Conservation (phyloP, 2,797 vertebrate species). For the Poecilia wingei region DNA sequence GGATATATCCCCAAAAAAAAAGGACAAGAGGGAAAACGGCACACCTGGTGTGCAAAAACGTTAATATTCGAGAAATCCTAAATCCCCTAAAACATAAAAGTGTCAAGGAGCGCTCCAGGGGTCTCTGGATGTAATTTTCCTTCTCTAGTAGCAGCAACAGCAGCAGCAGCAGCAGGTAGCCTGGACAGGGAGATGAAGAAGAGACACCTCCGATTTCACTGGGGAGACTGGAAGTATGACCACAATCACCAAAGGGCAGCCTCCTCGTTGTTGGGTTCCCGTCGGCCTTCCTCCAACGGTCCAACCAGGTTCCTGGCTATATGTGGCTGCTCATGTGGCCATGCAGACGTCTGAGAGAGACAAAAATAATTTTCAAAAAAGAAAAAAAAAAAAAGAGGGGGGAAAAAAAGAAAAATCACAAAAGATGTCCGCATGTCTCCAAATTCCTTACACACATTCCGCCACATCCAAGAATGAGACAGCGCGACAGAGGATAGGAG, state of each 20-base stretch:
- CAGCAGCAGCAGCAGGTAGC: slow-evolving; percentile 72
- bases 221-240: slow-evolving; percentile 47
- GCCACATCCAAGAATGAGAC: slow-evolving; percentile 14
- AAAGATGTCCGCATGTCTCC: slow-evolving; percentile 50
- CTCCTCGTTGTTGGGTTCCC: slow-evolving; percentile 40
- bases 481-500: slow-evolving; percentile 1
- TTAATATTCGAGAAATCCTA: slow-evolving; percentile 73
- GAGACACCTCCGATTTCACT: slow-evolving; percentile 63
- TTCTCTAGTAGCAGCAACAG: slow-evolving; percentile 61
- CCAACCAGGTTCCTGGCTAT: slow-evolving; percentile 55
- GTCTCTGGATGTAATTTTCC: slow-evolving; percentile 54
- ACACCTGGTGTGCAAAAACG: slow-evolving; percentile 82
- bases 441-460: slow-evolving; percentile 28
- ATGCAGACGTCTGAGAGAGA: slow-evolving; percentile 63
- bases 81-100: slow-evolving; percentile 68
- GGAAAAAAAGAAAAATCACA: background rate
- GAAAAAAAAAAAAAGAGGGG: background rate
- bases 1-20: slow-evolving; percentile 78
- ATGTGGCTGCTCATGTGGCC: slow-evolving; percentile 63
- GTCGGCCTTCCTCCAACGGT: slow-evolving; percentile 50
- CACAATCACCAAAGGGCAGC: slow-evolving; percentile 66
- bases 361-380: slow-evolving; percentile 21
- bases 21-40: slow-evolving; percentile 77
- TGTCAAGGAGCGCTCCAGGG: slow-evolving; percentile 62
- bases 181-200: slow-evolving; percentile 62